These are phyloP conservation scores for Circaetus gallicus DNA, from an alignment of 2,113 vertebrate species.

Conservation along the genomic window DNA sequence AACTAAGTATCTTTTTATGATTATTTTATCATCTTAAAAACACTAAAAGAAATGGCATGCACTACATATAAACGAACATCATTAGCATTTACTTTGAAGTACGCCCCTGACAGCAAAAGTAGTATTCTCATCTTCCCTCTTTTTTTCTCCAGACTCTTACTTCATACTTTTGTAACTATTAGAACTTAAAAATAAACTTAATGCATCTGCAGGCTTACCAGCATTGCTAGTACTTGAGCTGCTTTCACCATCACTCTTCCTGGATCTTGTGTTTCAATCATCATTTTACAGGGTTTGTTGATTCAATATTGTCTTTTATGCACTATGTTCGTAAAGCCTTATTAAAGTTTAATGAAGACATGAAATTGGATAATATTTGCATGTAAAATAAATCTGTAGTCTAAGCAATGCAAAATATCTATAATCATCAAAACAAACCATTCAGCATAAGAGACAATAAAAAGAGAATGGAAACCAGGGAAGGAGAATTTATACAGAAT, in stretches of 20 bases:
- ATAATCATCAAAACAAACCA: constrained; percentile 63
- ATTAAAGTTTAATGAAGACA: constrained; percentile 64
- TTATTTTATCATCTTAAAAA: constrained; percentile 33
- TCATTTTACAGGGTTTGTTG: constrained; percentile 47
- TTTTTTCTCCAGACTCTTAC: background rate
- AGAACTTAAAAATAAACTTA: background rate
- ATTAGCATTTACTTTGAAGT: constrained; percentile 30
- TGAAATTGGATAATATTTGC: constrained; percentile 50
- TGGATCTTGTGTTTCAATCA: constrained; percentile 41
- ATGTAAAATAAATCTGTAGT: constrained; percentile 58
- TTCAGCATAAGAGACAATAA: background rate
- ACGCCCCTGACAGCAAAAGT: background rate
- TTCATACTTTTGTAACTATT: background rate
- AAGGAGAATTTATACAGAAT: background rate
- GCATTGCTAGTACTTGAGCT: background rate
- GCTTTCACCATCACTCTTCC: background rate
- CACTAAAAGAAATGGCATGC: background rate
- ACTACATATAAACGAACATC: background rate
- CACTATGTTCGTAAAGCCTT: constrained; percentile 9
- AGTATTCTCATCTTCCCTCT: background rate
- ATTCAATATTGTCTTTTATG: constrained; percentile 50
- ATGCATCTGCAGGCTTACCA: background rate
- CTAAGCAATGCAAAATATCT: constrained; percentile 45
- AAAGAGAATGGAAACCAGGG: background rate
- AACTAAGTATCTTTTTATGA: background rate